Conservation (phyloP, 2,888 invertebrate species). For the Noctua fimbriata region DNA sequence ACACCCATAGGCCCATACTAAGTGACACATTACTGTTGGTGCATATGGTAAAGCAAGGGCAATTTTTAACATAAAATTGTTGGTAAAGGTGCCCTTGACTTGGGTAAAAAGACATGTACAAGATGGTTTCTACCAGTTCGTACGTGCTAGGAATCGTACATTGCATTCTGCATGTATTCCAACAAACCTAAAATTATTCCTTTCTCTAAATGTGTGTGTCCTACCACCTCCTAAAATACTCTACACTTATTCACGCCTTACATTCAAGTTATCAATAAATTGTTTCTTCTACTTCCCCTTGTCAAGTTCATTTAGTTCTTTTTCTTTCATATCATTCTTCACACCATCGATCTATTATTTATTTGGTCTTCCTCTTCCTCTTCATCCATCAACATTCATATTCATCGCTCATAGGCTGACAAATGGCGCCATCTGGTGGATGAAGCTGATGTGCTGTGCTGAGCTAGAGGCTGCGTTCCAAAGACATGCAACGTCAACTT, state of each 20-base stretch:
- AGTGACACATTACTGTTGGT: slow-evolving; percentile 59
- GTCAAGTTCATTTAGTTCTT: not conserved
- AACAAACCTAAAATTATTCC: not conserved
- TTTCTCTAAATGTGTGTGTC: not conserved
- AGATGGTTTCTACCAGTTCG: not conserved
- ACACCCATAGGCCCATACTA: slow-evolving; percentile 55
- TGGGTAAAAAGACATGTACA: not conserved
- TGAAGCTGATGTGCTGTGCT: not conserved
- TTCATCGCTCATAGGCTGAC: not conserved
- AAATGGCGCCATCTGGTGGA: not conserved
- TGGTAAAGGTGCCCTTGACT: slow-evolving; percentile 56
- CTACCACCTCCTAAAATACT: not conserved
- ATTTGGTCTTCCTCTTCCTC: not conserved
- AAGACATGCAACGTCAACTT: slow-evolving; percentile 13
- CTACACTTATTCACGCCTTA: not conserved
- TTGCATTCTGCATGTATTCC: not conserved
- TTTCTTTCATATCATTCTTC: not conserved
- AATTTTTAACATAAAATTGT: slow-evolving; percentile 61
- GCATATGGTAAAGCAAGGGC: slow-evolving; percentile 60
- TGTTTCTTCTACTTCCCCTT: not conserved
- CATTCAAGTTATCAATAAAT: not conserved
- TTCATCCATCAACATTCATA: not conserved
- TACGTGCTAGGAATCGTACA: not conserved
- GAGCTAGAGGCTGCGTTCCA: not conserved
- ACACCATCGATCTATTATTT: not conserved